A percentile compares a stretch with the other conserved stretches of the same genome.
Evolutionary conservation across 2,888 invertebrate species (phyloP).

Genomic region (Glyphotaelius pellucidus): DNA sequence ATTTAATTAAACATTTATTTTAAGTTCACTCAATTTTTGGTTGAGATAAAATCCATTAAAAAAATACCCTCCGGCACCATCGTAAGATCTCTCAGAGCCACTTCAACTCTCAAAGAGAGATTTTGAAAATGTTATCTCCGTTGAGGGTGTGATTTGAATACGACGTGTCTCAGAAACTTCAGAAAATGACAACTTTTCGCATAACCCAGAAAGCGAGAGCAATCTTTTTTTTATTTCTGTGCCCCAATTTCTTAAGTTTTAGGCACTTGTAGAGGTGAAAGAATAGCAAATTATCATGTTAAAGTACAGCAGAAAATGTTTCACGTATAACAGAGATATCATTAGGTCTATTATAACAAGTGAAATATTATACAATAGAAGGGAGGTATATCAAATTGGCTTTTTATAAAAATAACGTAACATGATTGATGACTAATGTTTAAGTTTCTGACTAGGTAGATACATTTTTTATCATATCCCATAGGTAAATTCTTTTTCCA

Average conservation of each 20-base stretch:
- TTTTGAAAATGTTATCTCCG: slow-evolving; percentile 9
- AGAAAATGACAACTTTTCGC: not conserved
- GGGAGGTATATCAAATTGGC: not conserved
- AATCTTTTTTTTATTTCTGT: not conserved
- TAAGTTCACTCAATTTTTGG: not conserved
- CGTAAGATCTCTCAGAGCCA: not conserved
- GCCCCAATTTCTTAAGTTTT: not conserved
- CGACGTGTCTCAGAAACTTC: slow-evolving; percentile 3
- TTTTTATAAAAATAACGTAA: not conserved
- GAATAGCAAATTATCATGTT: not conserved
- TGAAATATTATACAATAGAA: not conserved
- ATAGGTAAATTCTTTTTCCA: not conserved
- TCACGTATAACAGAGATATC: not conserved
- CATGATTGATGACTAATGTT: not conserved
- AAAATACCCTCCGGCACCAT: not conserved
- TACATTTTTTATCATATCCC: too few species aligned
- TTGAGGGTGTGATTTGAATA: slow-evolving; percentile 12
- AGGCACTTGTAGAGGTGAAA: not conserved
- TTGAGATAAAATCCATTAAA: not conserved
- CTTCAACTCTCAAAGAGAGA: not conserved
- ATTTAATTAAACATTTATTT: too few species aligned
- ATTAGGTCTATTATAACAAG: not conserved
- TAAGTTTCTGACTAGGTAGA: not conserved
- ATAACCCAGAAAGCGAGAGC: not conserved
- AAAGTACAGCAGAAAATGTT: not conserved